Evolutionary conservation across 2,113 vertebrate genomes (phyloP).

Genomic region (Pelmatolapia mariae): DNA sequence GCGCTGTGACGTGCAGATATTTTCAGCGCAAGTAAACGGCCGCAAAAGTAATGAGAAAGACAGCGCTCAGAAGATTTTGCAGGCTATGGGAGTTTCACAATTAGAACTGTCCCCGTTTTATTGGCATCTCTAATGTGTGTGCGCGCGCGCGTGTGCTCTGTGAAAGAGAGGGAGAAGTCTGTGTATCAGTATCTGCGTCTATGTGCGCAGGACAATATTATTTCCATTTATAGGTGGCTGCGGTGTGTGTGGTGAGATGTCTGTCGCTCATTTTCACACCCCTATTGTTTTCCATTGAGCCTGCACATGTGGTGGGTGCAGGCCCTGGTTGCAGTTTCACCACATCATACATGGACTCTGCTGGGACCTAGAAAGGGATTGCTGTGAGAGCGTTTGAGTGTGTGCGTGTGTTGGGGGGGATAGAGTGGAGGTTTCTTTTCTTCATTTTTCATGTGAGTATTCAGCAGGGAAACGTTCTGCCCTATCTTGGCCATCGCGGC

Average conservation of each 20-base stretch:
- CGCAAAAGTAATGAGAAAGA: constrained; percentile 44
- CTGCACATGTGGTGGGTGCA: constrained; percentile 46
- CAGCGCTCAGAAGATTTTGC: not conserved
- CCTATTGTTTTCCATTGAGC: constrained; percentile 54
- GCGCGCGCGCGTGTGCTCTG: not conserved
- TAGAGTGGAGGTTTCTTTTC: not conserved
- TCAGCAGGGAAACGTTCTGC: not conserved
- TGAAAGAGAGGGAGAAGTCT: not conserved
- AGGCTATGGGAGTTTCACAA: constrained; percentile 12
- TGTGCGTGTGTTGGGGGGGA: not conserved
- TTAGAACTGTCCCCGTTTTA: constrained; percentile 28
- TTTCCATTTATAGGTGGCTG: constrained; percentile 53
- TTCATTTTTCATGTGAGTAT: not conserved
- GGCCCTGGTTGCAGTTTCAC: constrained; percentile 7
- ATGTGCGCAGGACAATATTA: constrained; percentile 3
- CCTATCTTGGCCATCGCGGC: constrained; percentile 15
- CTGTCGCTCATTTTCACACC: constrained; percentile 60
- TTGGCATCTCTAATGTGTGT: not conserved
- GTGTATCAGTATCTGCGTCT: constrained; percentile 11
- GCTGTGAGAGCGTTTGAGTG: not conserved
- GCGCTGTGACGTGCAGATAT: constrained; percentile 63
- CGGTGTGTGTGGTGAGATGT: constrained; percentile 51
- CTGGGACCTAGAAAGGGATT: not conserved
- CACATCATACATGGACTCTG: constrained; percentile 30
- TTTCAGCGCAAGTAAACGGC: constrained; percentile 65